Evolutionary conservation across 2,888 invertebrate species (phyloP).

Genomic region (Acanthococcus lagerstroemiae): DNA sequence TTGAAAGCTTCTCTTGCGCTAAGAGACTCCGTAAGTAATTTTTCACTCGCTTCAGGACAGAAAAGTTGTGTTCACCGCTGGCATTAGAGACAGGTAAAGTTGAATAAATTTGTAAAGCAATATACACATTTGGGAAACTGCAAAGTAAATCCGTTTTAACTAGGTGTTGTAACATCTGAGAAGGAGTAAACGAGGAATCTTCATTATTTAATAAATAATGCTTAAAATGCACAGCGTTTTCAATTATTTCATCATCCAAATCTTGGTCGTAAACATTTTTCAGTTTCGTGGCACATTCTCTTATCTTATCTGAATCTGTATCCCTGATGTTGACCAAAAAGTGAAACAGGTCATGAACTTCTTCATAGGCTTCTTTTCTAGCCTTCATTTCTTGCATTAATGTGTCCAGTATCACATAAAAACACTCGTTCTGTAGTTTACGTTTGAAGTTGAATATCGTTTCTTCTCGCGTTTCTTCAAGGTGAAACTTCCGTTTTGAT

Average conservation of each 20-base stretch:
- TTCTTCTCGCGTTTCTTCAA: background rate
- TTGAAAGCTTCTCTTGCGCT: background rate
- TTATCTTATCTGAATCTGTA: background rate
- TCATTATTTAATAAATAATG: background rate
- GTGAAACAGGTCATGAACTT: constrained; percentile 31
- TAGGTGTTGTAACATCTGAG: background rate
- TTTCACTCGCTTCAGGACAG: background rate
- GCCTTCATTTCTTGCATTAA: constrained; percentile 1
- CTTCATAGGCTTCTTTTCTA: constrained; percentile 28
- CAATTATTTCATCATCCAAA: background rate
- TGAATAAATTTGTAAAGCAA: background rate
- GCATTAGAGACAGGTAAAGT: background rate
- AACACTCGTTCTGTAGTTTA: constrained; percentile 7
- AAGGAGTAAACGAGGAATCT: background rate
- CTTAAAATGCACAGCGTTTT: constrained; percentile 17
- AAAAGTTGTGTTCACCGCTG: background rate
- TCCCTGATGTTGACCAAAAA: constrained; percentile 28
- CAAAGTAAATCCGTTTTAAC: background rate
- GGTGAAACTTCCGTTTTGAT: background rate
- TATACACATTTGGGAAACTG: background rate
- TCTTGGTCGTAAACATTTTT: background rate
- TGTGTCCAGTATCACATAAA: constrained; percentile 16
- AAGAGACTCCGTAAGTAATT: background rate
- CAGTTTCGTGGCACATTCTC: constrained; percentile 5
- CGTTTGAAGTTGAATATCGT: constrained; percentile 4